Conservation (phyloP, 2,888 invertebrate species). For the Platynereis dumerilii region DNA sequence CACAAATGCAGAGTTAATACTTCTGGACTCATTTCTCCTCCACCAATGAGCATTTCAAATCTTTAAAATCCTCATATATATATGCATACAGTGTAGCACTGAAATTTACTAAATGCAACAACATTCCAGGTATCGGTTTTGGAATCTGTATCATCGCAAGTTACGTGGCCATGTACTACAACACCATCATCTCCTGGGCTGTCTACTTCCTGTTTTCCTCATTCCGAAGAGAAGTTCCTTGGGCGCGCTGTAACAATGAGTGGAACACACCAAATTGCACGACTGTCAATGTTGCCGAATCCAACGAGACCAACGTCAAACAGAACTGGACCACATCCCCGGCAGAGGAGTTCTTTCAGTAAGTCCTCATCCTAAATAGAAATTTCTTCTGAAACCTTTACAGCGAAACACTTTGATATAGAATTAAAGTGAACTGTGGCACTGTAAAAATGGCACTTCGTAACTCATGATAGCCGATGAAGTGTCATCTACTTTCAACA, state of each 20-base stretch:
- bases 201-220: conserved; percentile 62
- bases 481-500: too few relatives aligned
- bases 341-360: conserved; percentile 54
- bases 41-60: too few relatives aligned
- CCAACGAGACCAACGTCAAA: conserved; percentile 15
- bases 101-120: too few relatives aligned
- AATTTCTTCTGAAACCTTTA: conserved; percentile 2
- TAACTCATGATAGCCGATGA: too few relatives aligned
- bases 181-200: conserved; percentile 96
- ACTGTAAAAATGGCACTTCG: too few relatives aligned
- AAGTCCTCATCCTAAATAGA: too few relatives aligned
- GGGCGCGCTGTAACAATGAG: conserved; percentile 59
- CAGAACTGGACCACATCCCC: conserved; percentile 45
- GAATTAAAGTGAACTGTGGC: too few relatives aligned
- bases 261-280: conserved; percentile 65
- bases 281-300: conserved; percentile 66
- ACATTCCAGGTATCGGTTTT: conserved; percentile 90
- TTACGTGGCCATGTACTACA: conserved; percentile 82
- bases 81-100: too few relatives aligned
- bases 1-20: too few relatives aligned
- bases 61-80: too few relatives aligned
- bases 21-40: too few relatives aligned
- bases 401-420: too few relatives aligned
- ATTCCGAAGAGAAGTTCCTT: conserved; percentile 59
- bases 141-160: conserved; percentile 90